Evolutionary conservation across 2,888 invertebrate species (phyloP), one percentile per base, ranked within the genome.

Genomic region (Nomada ruficornis): DNA sequence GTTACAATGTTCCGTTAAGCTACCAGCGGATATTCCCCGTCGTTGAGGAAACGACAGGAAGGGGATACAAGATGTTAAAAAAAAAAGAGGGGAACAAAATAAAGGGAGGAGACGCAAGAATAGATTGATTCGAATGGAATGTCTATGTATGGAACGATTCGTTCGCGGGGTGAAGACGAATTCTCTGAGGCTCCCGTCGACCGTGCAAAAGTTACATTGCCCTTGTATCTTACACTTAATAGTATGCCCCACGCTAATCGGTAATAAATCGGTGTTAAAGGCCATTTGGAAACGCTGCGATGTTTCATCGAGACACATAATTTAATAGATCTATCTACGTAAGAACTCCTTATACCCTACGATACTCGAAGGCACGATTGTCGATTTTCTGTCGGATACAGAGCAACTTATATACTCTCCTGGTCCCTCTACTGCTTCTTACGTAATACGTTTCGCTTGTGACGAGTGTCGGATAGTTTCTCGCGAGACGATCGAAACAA

Each of bases 101-200:
- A 77, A 18, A 50, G 63, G 52, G 62, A 67, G 69, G 57, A 57
- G 1, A 47, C 47, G 62, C 29, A 57, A 67, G 55, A 73, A 73
- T 65, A 57, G 60, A 75, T 72, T 85, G 76, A 86, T 85, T 89
- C 89, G 89, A 89, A 90, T 92, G 92, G 92, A 92, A 92, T 92
- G 92, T 92, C 80, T 92, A 85, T 85, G 92, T 92, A 92, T 92
- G 92, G 92, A 92, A 88, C 85, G 87, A 90, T 84, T 85, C 74
- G 78, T 88, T 80, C 77, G 76, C 77, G 73, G 82, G 79, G 78
- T 76, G 70, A 85, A 82, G 71, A 83, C 81, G 80, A 88, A 83
- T 89, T 86, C 84, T 89, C 89, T 87, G 89, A 86, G 82, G 82
- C 89, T 87, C 86, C 80, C 84, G 83, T 88, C 87, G 84, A 89